Evolutionary conservation across 2,113 vertebrate genomes (phyloP).

Genomic region (Pelmatolapia mariae): DNA sequence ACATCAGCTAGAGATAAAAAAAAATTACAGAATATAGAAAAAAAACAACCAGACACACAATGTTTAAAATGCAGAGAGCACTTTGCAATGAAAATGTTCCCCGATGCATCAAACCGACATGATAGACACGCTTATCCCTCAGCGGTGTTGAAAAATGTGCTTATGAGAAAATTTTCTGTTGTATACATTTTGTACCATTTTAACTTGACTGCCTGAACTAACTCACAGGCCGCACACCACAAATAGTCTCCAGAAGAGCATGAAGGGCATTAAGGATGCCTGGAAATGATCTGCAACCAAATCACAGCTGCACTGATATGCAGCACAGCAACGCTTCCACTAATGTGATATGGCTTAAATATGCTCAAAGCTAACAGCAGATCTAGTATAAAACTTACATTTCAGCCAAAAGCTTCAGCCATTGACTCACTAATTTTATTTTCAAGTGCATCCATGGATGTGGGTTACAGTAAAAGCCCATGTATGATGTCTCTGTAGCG

Average conservation of each 20-base stretch:
- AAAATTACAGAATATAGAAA: neutral
- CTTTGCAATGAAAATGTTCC: neutral
- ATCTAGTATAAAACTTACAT: neutral
- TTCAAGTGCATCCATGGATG: neutral
- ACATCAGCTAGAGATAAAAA: neutral
- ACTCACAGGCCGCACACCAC: neutral
- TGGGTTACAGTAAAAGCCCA: neutral
- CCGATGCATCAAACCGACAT: neutral
- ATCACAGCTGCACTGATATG: neutral
- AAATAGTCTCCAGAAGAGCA: neutral
- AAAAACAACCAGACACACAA: neutral
- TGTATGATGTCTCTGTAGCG: neutral
- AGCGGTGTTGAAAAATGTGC: neutral
- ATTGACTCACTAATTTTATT: neutral
- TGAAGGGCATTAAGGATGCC: neutral
- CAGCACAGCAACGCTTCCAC: neutral
- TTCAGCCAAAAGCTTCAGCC: neutral
- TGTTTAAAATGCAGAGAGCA: neutral
- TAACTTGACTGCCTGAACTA: neutral
- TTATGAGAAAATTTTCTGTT: neutral
- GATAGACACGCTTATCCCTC: neutral
- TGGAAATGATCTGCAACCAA: neutral
- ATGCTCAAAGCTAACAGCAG: neutral
- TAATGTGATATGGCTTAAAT: neutral
- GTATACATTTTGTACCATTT: neutral